Evolutionary conservation across 1,140 invertebrate species (phyloP).

Genomic region (Drosophila punjabiensis): DNA sequence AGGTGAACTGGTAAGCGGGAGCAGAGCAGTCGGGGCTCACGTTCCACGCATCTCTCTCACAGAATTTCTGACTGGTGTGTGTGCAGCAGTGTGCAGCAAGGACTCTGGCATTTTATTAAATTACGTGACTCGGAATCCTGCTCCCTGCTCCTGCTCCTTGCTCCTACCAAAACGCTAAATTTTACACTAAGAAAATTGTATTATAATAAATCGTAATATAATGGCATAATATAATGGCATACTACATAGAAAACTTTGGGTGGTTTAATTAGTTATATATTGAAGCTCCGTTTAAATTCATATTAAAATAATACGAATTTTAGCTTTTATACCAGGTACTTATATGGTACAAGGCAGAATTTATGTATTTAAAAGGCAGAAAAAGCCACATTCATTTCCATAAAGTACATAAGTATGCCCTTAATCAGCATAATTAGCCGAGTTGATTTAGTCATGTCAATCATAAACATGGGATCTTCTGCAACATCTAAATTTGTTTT

Average conservation of each 20-base stretch:
- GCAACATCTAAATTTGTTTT: background rate
- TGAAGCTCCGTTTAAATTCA: background rate
- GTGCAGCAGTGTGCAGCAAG: constrained; percentile 62
- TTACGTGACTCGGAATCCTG: constrained; percentile 59
- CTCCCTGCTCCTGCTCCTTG: constrained; percentile 15
- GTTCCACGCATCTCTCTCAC: constrained; percentile 39
- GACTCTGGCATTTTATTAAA: constrained; percentile 79
- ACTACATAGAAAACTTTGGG: background rate
- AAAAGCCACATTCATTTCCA: background rate
- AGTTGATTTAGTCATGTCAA: background rate
- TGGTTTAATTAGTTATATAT: background rate
- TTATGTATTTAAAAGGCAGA: background rate
- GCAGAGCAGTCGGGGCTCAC: constrained; percentile 22
- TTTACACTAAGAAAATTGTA: background rate
- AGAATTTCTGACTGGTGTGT: constrained; percentile 37
- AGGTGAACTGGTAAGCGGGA: constrained; percentile 3
- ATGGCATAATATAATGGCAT: no score
- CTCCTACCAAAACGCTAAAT: background rate
- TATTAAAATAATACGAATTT: background rate
- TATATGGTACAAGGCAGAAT: background rate
- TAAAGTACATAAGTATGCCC: background rate
- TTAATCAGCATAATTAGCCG: background rate
- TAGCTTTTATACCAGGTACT: no score
- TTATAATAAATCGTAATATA: background rate
- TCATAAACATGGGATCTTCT: background rate